A percentile compares a stretch with the other conserved stretches of the same genome.
Evolutionary conservation across 2,797 vertebrate genomes (phyloP).

Genomic region (Glossophaga mutica): DNA sequence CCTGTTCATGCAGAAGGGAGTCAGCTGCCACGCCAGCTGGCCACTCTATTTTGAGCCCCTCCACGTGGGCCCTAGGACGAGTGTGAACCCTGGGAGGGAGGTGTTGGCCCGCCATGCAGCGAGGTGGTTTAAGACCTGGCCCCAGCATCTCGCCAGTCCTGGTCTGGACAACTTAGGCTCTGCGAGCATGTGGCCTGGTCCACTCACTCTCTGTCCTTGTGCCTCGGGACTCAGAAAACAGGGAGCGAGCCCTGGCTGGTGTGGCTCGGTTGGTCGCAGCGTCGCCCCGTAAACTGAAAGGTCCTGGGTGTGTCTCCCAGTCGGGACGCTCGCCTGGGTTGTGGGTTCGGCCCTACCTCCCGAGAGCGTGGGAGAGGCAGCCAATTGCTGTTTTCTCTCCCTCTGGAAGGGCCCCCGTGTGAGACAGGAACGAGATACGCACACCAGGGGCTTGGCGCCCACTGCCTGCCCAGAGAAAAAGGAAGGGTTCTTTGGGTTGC

Average conservation of each 20-base stretch:
- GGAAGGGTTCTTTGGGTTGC: background rate
- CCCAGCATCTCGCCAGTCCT: background rate
- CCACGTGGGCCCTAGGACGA: background rate
- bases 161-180: background rate
- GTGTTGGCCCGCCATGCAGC: fast-evolving
- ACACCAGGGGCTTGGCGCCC: fast-evolving
- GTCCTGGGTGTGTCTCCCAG: background rate
- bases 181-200: background rate
- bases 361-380: background rate
- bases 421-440: background rate
- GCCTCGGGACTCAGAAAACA: background rate
- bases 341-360: background rate
- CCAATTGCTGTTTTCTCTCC: background rate
- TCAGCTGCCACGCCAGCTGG: background rate
- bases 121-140: background rate
- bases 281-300: background rate
- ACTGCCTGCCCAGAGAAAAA: background rate
- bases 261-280: background rate
- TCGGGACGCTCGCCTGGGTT: too few relatives aligned
- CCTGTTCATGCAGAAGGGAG: background rate
- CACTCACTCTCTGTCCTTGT: background rate
- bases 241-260: background rate
- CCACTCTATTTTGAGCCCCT: background rate
- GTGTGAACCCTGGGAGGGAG: background rate
- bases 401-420: background rate